These are phyloP conservation scores for Fragum sueziense DNA, from an alignment of 2,888 invertebrate genomes.

Conservation along the genomic window DNA sequence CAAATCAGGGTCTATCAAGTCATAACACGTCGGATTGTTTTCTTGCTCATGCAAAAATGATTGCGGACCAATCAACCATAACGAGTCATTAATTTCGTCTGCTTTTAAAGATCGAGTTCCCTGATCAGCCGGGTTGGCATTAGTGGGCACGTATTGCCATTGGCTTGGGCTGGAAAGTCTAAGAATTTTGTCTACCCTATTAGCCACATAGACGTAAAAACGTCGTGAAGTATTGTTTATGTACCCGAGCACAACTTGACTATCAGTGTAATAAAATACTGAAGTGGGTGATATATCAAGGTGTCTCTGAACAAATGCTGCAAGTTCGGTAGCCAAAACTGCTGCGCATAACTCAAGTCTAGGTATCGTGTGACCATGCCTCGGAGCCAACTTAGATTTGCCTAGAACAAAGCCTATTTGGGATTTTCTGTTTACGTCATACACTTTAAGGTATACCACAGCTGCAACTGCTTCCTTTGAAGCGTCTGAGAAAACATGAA, in stretches of 20 bases:
- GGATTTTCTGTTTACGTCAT: neutral
- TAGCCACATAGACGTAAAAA: neutral
- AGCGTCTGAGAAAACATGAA: neutral
- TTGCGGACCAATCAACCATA: neutral
- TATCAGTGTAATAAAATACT: conserved; percentile 13
- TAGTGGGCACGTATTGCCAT: neutral
- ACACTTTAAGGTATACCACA: neutral
- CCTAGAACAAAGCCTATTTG: neutral
- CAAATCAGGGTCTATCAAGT: neutral
- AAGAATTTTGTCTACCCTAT: neutral
- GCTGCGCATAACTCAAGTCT: conserved; percentile 21
- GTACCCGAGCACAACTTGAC: neutral
- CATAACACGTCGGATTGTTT: neutral
- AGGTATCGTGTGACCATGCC: neutral
- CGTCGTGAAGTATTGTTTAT: neutral
- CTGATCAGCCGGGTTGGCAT: neutral
- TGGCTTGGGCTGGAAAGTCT: neutral
- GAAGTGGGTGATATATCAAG: no score
- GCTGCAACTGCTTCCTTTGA: neutral
- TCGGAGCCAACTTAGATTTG: neutral
- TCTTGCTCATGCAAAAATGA: neutral
- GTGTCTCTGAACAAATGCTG: neutral
- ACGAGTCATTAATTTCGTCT: neutral
- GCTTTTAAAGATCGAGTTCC: neutral
- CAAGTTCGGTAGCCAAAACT: conserved; percentile 1